phyloP scores from a whole-genome alignment of 1,140 invertebrate genomes.

The Lepidurus packardi region DNA sequence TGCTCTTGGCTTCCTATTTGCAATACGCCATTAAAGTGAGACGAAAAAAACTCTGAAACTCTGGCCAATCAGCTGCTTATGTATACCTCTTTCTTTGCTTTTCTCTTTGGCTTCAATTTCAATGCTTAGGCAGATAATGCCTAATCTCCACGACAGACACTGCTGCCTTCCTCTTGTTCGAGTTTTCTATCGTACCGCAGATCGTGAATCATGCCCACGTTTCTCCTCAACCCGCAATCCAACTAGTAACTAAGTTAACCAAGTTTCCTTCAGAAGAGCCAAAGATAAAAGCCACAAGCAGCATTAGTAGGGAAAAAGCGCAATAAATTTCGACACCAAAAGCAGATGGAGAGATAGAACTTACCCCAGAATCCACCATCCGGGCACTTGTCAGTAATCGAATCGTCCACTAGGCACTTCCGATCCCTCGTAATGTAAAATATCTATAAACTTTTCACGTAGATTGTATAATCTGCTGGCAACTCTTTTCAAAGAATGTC shows the following conservation, averaged over 20 bases:
- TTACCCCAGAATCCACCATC: conserved; percentile 1
- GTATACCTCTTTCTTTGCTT: not conserved
- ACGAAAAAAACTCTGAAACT: not conserved
- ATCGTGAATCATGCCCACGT: not conserved
- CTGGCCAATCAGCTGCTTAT: not conserved
- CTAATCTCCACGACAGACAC: not conserved
- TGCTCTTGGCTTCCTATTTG: not conserved
- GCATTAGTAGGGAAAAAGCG: not conserved
- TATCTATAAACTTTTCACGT: too few species aligned
- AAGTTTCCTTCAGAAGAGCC: not conserved
- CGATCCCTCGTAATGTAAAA: too few species aligned
- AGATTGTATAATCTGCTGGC: too few species aligned
- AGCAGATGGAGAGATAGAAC: not conserved
- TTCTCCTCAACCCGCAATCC: not conserved
- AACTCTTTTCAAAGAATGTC: too few species aligned
- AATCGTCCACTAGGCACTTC: too few species aligned
- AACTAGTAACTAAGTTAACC: not conserved
- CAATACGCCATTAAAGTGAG: not conserved
- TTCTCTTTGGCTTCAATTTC: not conserved
- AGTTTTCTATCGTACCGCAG: not conserved
- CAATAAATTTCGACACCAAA: not conserved
- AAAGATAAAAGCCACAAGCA: not conserved
- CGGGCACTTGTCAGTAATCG: not conserved
- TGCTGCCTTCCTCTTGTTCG: not conserved
- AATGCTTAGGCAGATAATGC: not conserved